A percentile compares a stretch with the other conserved stretches of the same genome.
Evolutionary conservation across 2,888 invertebrate genomes (phyloP).

Genomic region (Sphaerophoria taeniata): DNA sequence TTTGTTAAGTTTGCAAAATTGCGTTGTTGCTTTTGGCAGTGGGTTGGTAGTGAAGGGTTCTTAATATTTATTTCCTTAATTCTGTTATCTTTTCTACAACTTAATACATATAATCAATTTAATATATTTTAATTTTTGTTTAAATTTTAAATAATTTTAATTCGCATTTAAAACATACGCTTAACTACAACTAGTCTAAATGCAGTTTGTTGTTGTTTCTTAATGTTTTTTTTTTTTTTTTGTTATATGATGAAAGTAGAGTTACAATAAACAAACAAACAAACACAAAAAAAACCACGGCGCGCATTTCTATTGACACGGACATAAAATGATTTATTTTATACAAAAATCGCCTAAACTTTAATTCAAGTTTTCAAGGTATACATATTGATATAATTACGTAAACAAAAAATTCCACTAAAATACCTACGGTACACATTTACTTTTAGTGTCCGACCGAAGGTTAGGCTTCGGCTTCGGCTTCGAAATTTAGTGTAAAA

Average conservation of each 20-base stretch:
- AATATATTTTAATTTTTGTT: constrained; percentile 30
- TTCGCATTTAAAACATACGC: constrained; percentile 62
- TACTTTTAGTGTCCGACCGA: too few relatives aligned
- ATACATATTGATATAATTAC: constrained; percentile 5
- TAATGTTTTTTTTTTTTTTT: constrained; percentile 43
- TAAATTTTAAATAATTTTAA: constrained; percentile 33
- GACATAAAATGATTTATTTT: neutral
- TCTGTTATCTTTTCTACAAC: constrained; percentile 31
- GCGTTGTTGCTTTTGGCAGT: constrained; percentile 71
- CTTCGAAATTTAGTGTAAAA: too few relatives aligned
- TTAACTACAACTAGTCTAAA: constrained; percentile 63
- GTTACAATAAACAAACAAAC: constrained; percentile 3
- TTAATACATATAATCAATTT: constrained; percentile 65
- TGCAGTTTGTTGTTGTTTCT: constrained; percentile 53
- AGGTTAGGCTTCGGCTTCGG: too few relatives aligned
- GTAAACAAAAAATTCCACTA: constrained; percentile 59
- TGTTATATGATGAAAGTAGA: constrained; percentile 53
- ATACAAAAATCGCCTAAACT: constrained; percentile 55
- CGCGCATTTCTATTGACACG: constrained; percentile 46
- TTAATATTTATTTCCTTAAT: constrained; percentile 41
- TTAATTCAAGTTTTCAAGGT: constrained; percentile 46
- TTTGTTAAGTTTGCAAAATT: constrained; percentile 24
- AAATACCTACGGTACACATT: constrained; percentile 17
- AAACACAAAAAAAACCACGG: constrained; percentile 14
- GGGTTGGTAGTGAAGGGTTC: constrained; percentile 62